Evolutionary conservation across 2,797 vertebrate species (phyloP).

Genomic region (Leucoraja ocellata): DNA sequence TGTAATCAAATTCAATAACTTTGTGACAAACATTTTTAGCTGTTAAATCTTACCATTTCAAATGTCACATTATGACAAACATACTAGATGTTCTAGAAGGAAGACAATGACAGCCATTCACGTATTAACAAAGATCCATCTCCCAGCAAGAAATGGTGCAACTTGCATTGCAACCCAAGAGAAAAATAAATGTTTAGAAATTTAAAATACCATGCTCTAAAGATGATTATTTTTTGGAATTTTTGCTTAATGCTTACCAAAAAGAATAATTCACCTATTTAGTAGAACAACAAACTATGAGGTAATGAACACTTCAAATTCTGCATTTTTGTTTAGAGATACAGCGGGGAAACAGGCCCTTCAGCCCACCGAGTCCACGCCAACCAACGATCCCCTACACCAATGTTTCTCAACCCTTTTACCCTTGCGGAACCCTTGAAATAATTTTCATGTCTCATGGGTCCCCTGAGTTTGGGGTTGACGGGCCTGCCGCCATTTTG

Average conservation of each 20-base stretch:
- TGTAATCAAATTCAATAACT: constrained; percentile 11
- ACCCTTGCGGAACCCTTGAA: too few relatives aligned
- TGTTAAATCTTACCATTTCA: neutral
- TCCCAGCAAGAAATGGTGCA: neutral
- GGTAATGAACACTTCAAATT: neutral
- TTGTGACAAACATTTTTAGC: neutral
- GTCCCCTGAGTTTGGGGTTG: too few relatives aligned
- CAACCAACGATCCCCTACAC: too few relatives aligned
- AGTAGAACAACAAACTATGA: neutral
- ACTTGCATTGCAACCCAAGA: neutral
- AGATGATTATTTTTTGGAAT: neutral
- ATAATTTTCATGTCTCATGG: too few relatives aligned
- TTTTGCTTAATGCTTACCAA: neutral
- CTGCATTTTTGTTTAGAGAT: too few relatives aligned
- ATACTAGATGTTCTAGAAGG: neutral
- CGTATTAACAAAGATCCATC: neutral
- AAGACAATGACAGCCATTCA: neutral
- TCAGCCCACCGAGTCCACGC: too few relatives aligned
- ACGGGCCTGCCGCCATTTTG: too few relatives aligned
- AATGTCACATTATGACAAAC: constrained; percentile 1
- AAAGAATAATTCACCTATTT: neutral
- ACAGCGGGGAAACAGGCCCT: too few relatives aligned
- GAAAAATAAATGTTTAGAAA: neutral
- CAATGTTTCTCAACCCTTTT: too few relatives aligned
- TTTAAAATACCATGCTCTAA: neutral